A percentile compares a stretch with the other conserved stretches of the same genome.
Conservation (phyloP, 2,113 vertebrate genomes). For the Condylura cristata region DNA sequence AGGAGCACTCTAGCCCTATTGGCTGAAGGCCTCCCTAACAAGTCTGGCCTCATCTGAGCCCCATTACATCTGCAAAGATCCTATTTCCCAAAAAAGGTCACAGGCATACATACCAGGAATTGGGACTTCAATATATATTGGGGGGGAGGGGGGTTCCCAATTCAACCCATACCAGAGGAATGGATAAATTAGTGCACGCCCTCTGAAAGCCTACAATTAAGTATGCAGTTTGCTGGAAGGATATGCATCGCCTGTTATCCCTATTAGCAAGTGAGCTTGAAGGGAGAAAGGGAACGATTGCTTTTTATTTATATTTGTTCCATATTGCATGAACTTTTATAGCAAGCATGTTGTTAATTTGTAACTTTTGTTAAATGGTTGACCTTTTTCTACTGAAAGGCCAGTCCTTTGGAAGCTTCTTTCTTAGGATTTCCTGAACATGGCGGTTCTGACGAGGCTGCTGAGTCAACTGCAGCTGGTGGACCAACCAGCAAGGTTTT, state of each 20-base stretch:
- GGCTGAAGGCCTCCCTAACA: neutral
- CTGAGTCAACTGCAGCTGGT: neutral
- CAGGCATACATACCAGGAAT: neutral
- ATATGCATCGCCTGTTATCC: neutral
- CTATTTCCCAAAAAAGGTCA: neutral
- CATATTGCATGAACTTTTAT: constrained; percentile 34
- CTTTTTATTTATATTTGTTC: neutral
- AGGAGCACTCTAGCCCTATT: neutral
- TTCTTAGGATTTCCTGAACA: neutral
- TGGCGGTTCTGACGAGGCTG: neutral
- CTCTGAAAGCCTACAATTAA: neutral
- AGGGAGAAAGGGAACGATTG: neutral
- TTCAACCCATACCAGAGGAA: neutral
- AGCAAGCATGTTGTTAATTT: constrained; percentile 45
- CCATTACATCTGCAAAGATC: neutral
- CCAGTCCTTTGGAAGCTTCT: neutral
- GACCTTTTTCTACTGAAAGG: neutral
- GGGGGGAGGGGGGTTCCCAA: neutral
- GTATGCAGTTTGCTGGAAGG: neutral
- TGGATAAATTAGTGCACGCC: neutral
- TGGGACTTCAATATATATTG: neutral
- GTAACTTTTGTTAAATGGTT: neutral
- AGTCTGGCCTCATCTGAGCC: neutral
- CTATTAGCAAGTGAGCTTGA: neutral
- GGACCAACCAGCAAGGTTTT: neutral